These are phyloP conservation scores for Odiellus spinosus DNA, from an alignment of 2,888 invertebrate genomes.

Conservation along the genomic window DNA sequence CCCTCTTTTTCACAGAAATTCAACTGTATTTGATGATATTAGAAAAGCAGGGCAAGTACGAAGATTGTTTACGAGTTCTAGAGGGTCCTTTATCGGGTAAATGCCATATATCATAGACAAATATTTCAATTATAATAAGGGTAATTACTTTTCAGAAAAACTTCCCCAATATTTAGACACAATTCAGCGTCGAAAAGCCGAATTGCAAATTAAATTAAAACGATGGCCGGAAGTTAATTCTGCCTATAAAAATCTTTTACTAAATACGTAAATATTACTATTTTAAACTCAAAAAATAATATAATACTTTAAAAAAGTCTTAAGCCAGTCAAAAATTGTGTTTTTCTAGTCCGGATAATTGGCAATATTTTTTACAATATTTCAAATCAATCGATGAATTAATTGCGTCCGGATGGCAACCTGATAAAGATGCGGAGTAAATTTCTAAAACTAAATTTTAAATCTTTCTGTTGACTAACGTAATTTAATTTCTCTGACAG, in stretches of 20 bases:
- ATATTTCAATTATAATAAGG: not conserved
- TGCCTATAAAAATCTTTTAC: constrained; percentile 53
- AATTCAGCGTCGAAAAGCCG: constrained; percentile 48
- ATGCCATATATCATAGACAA: constrained; percentile 27
- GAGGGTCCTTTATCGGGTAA: constrained; percentile 54
- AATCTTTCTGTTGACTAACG: not conserved
- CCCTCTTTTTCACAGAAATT: constrained; percentile 43
- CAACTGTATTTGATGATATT: constrained; percentile 76
- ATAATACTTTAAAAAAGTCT: no score
- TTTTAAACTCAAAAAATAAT: no score
- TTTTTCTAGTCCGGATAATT: constrained; percentile 43
- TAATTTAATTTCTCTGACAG: constrained; percentile 2
- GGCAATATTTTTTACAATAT: constrained; percentile 53
- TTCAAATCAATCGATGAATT: constrained; percentile 51
- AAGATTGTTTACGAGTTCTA: constrained; percentile 64
- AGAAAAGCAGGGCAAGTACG: constrained; percentile 52
- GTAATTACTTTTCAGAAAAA: constrained; percentile 24
- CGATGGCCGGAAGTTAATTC: constrained; percentile 57
- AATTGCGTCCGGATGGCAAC: constrained; percentile 27
- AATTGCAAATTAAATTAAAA: constrained; percentile 52
- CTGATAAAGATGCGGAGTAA: constrained; percentile 25
- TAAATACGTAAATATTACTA: constrained; percentile 45
- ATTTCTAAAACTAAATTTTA: not conserved
- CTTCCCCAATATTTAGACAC: constrained; percentile 44
- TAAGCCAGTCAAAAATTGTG: constrained; percentile 1